phyloP scores from a whole-genome alignment of 2,888 invertebrate genomes.

The Phalera bucephala region DNA sequence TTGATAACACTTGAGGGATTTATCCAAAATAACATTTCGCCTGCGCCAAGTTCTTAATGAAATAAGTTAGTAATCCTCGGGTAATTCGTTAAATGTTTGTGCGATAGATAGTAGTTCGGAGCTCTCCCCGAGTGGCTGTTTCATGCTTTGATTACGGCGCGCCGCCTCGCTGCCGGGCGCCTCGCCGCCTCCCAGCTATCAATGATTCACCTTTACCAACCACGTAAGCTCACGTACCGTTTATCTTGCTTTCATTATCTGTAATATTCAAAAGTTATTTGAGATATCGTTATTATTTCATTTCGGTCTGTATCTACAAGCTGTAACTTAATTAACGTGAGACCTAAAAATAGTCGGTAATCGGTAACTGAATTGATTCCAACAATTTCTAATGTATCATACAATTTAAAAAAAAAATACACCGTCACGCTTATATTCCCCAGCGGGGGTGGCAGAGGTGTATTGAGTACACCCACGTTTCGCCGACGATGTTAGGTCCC shows the following conservation, averaged over 20 bases:
- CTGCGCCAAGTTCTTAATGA: constrained; percentile 69
- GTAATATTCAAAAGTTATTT: constrained; percentile 24
- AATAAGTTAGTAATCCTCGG: constrained; percentile 73
- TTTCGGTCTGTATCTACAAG: too few species aligned
- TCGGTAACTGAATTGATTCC: too few species aligned
- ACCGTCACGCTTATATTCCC: too few species aligned
- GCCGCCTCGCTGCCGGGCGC: constrained; percentile 14
- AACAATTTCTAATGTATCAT: too few species aligned
- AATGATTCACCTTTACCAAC: constrained; percentile 33
- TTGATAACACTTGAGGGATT: constrained; percentile 63
- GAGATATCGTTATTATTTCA: too few species aligned
- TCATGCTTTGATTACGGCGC: constrained; percentile 37
- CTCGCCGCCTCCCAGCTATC: constrained; percentile 15
- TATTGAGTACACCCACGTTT: too few species aligned
- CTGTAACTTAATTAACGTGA: too few species aligned
- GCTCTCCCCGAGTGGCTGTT: constrained; percentile 40
- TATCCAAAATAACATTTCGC: constrained; percentile 67
- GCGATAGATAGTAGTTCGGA: constrained; percentile 55
- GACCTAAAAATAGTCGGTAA: too few species aligned
- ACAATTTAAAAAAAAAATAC: too few species aligned
- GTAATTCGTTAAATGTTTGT: constrained; percentile 70
- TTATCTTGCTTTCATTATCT: constrained; percentile 24
- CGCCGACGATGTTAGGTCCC: too few species aligned
- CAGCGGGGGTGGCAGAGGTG: too few species aligned
- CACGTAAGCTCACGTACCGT: constrained; percentile 29